These are phyloP conservation scores for Sebastes diaconus DNA, from an alignment of 2,797 vertebrate genomes.

Conservation along the genomic window DNA sequence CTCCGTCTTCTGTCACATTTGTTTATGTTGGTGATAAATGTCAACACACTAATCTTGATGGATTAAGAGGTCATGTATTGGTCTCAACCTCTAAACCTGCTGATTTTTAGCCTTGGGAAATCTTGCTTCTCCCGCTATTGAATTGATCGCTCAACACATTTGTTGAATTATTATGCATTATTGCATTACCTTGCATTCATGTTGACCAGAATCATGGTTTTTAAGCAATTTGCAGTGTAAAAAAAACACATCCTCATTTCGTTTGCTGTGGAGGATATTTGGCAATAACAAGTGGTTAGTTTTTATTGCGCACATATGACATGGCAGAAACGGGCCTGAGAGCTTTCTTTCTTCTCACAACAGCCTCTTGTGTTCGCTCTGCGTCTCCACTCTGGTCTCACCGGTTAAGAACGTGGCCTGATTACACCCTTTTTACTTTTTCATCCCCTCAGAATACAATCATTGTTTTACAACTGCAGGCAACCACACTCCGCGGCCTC, in stretches of 20 bases:
- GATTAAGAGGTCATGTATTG: conserved; percentile 43
- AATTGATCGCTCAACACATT: neutral
- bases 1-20: neutral
- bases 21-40: conserved; percentile 50
- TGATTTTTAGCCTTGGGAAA: conserved; percentile 43
- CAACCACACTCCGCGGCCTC: conserved; percentile 35
- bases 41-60: conserved; percentile 38
- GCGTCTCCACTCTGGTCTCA: conserved; percentile 8
- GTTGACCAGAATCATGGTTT: neutral
- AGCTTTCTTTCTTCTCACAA: neutral
- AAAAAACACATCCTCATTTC: conserved; percentile 45
- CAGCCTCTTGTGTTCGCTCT: conserved; percentile 13
- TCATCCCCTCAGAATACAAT: conserved; percentile 69
- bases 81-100: conserved; percentile 32
- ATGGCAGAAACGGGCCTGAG: conserved; percentile 38
- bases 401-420: conserved; percentile 46
- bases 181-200: neutral
- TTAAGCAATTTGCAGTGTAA: neutral
- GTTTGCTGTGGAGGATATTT: conserved; percentile 27
- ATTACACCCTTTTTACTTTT: conserved; percentile 50
- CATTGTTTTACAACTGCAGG: conserved; percentile 76
- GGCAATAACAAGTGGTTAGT: conserved; percentile 32
- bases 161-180: neutral
- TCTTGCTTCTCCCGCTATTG: neutral
- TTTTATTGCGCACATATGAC: conserved; percentile 52